These are phyloP conservation scores for Rotaria magnacalcarata DNA, from an alignment of 2,888 invertebrate species.

Conservation along the genomic window DNA sequence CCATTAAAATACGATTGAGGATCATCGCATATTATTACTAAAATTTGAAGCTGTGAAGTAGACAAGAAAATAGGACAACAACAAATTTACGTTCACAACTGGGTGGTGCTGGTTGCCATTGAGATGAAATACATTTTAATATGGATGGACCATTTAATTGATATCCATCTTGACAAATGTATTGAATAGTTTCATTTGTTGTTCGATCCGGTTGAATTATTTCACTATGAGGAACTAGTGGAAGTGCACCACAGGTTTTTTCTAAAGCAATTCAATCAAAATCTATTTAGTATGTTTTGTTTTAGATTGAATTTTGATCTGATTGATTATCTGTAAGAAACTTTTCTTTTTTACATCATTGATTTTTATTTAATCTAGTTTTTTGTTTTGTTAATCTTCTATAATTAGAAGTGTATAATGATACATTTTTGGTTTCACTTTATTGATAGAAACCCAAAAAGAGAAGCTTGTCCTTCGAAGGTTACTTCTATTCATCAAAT, in stretches of 20 bases:
- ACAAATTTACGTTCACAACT: background rate
- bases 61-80: background rate
- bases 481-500: no score
- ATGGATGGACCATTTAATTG: background rate
- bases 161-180: constrained; percentile 23
- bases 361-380: no score
- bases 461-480: no score
- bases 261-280: background rate
- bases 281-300: no score
- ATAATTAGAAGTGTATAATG: no score
- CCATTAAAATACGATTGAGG: constrained; percentile 19
- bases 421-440: no score
- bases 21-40: background rate
- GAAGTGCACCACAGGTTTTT: constrained; percentile 18
- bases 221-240: background rate
- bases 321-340: no score
- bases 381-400: no score
- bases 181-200: constrained; percentile 28
- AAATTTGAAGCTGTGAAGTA: background rate
- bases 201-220: constrained; percentile 17
- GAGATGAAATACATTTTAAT: background rate
- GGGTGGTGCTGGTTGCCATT: background rate
- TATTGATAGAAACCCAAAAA: no score
- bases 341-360: no score
- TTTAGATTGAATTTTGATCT: no score